Evolutionary conservation across 2,113 vertebrate genomes (phyloP).

Genomic region (Epinephelus lanceolatus): DNA sequence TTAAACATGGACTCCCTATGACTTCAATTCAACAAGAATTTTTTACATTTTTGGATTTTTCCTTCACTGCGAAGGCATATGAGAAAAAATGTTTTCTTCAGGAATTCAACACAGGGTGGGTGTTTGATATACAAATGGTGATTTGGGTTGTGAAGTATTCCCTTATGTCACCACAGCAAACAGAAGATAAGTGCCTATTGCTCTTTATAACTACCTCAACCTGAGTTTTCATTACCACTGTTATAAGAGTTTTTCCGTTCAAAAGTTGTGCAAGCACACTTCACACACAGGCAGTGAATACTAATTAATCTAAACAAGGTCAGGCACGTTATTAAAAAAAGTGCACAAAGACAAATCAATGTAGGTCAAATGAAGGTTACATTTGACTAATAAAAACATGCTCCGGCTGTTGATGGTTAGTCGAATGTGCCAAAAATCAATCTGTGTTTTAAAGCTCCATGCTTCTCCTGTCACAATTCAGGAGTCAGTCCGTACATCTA

Average conservation of each 20-base stretch:
- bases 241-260: neutral
- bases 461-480: slow-evolving; percentile 62
- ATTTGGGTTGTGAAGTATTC: too few relatives aligned
- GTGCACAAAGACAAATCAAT: slow-evolving; percentile 25
- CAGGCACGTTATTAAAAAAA: slow-evolving; percentile 22
- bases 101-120: too few relatives aligned
- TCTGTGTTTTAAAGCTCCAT: slow-evolving; percentile 72
- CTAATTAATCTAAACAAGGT: neutral
- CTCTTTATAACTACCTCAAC: slow-evolving; percentile 5
- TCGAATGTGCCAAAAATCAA: slow-evolving; percentile 49
- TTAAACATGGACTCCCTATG: too few relatives aligned
- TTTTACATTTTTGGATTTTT: too few relatives aligned
- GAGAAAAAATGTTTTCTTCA: too few relatives aligned
- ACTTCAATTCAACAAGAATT: too few relatives aligned
- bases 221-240: neutral
- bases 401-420: slow-evolving; percentile 68
- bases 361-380: neutral
- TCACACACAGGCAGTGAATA: slow-evolving; percentile 74
- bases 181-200: neutral
- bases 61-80: too few relatives aligned
- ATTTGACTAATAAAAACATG: slow-evolving; percentile 56
- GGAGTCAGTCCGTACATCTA: slow-evolving; percentile 60
- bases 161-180: neutral
- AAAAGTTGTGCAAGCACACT: slow-evolving; percentile 47
- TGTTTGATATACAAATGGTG: too few relatives aligned